Evolutionary conservation across 37 sponge, comb jelly and placozoan genomes (phyloP), one percentile per base, ranked within the genome.

Genomic region (Ephydatia muelleri): DNA sequence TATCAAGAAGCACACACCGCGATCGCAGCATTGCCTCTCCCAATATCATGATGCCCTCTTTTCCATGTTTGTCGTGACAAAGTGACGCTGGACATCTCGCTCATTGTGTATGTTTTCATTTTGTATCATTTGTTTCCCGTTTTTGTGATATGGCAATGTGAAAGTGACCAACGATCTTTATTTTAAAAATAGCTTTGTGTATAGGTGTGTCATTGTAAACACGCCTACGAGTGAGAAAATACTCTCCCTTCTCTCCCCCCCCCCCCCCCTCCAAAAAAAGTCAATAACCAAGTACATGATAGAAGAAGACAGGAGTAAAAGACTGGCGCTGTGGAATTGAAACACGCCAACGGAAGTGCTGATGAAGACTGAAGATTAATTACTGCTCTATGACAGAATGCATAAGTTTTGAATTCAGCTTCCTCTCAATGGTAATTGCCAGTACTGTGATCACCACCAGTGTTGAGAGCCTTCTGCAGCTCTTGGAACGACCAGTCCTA

Each of bases 401-500:
- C 57, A 57, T 57, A 11, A 57, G 57, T 39, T 27, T 49, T n/a
- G 80, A 29, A 82, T 90, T 90, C 39, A 90, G 80, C 64, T 91
- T 86, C 87, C 82, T 86, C 83, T 91, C 87, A 28, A 86, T 86
- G 22, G 87, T 91, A 48, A 86, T 91, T 68, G 87, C 84, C 0
- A n/a, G 84, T 79, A 2, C 80, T 80, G 27, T 86, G 83, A 65
- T 89, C 93, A 3, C 75, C 82, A 5, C 83, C 83, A 2, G 81
- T 81, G 36, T 70, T 86, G 37, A 93, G 84, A 28, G 86, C 87
- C 77, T 86, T 89, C 80, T 94, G 95, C 26, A 96, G 84, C 90
- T 96, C 97, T 32, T 74, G 78, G 71, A 93, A 93, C 0, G 96
- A 84, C 28, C n/a, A 91, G 86, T 2, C 97, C 95, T 25, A 97